Evolutionary conservation across 2,113 vertebrate genomes (phyloP).

Genomic region (Ochotona curzoniae): DNA sequence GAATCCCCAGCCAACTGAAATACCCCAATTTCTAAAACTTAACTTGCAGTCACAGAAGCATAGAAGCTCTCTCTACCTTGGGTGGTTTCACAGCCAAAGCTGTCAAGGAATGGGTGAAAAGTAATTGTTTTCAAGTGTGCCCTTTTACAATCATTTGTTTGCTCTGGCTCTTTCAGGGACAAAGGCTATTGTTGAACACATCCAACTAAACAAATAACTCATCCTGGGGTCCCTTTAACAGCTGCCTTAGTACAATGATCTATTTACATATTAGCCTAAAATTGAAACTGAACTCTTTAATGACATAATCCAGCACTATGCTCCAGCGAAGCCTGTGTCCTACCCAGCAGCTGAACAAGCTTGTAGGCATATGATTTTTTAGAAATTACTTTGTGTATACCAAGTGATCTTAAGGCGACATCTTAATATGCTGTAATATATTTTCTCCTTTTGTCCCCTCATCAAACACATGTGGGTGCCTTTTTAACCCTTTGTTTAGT

Average conservation of each 20-base stretch:
- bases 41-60: conserved; percentile 75
- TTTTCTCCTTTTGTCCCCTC: conserved; percentile 63
- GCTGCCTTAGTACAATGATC: conserved; percentile 91
- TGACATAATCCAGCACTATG: conserved; percentile 88
- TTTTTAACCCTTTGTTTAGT: conserved; percentile 70
- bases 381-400: conserved; percentile 81
- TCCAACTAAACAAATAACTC: conserved; percentile 92
- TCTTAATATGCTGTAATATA: conserved; percentile 73
- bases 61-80: conserved; percentile 84
- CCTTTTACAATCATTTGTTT: conserved; percentile 94
- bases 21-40: conserved; percentile 79
- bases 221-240: conserved; percentile 91
- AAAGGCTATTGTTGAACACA: conserved; percentile 92
- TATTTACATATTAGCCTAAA: conserved; percentile 91
- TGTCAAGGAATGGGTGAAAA: conserved; percentile 91
- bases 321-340: conserved; percentile 86
- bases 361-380: conserved; percentile 84
- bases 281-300: conserved; percentile 91
- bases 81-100: conserved; percentile 89
- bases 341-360: conserved; percentile 86
- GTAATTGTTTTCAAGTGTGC: conserved; percentile 92
- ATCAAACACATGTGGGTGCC: conserved; percentile 60
- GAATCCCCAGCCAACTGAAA: conserved; percentile 60
- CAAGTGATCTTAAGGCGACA: conserved; percentile 69
- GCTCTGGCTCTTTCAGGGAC: conserved; percentile 90